phyloP scores from a whole-genome alignment of 2,888 invertebrate species.

The Polydrusus cervinus region DNA sequence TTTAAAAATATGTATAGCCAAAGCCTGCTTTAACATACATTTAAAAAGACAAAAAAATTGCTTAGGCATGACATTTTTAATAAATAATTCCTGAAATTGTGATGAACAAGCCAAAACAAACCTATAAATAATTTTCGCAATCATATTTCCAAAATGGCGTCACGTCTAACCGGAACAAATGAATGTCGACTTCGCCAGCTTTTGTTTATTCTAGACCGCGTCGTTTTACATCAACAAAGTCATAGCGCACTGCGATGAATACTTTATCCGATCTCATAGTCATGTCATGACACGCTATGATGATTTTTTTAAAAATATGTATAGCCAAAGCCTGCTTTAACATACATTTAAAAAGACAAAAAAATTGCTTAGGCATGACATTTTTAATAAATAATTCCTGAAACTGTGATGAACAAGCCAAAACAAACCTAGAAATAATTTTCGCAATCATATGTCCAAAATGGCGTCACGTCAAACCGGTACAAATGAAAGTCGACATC shows the following conservation, averaged over 20 bases:
- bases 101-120: neutral
- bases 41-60: no score
- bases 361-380: no score
- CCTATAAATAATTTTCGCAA: neutral
- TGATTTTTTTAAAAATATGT: conserved; percentile 61
- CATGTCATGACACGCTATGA: conserved; percentile 57
- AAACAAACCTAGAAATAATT: neutral
- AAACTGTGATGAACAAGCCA: neutral
- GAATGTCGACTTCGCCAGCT: conserved; percentile 29
- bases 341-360: no score
- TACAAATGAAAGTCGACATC: conserved; percentile 27
- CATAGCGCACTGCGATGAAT: no score
- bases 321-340: no score
- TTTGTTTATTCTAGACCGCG: conserved; percentile 52
- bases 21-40: no score
- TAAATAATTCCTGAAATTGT: neutral
- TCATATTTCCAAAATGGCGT: conserved; percentile 25
- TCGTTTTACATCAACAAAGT: conserved; percentile 52
- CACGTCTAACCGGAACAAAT: conserved; percentile 25
- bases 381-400: no score
- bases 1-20: neutral
- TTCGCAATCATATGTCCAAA: neutral
- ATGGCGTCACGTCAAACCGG: conserved; percentile 22
- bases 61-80: no score
- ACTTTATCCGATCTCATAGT: no score